Percentiles rank a stretch among this genome's conserved stretches.
These are phyloP conservation scores for Drosophila biarmipes DNA, from an alignment of 1,140 invertebrate genomes.

Conservation along the genomic window DNA sequence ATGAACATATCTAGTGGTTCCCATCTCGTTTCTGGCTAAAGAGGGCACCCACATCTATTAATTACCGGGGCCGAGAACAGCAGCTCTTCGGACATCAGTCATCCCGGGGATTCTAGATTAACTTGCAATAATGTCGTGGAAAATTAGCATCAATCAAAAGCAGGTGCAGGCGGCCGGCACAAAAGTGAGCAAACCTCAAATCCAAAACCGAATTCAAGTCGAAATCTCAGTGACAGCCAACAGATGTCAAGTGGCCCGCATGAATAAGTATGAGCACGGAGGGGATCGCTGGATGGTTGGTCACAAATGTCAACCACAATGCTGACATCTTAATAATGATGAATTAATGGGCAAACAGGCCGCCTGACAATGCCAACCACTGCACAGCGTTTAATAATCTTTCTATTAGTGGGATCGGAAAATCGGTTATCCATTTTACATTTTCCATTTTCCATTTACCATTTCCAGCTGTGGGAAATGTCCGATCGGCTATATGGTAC, in stretches of 20 bases:
- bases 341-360: constrained; percentile 81
- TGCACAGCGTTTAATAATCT: constrained; percentile 74
- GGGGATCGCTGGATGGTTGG: constrained; percentile 30
- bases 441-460: constrained; percentile 1
- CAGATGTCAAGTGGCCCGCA: constrained; percentile 82
- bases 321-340: constrained; percentile 83
- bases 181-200: constrained; percentile 32
- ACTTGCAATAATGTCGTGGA: constrained; percentile 73
- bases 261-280: constrained; percentile 26
- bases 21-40: constrained; percentile 38
- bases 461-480: constrained; percentile 33
- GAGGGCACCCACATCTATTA: constrained; percentile 70
- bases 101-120: constrained; percentile 43
- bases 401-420: constrained; percentile 61
- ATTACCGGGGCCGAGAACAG: constrained; percentile 21
- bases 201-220: constrained; percentile 26
- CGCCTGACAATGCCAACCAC: constrained; percentile 63
- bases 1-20: constrained; percentile 24
- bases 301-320: constrained; percentile 78
- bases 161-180: constrained; percentile 62
- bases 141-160: constrained; percentile 81
- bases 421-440: constrained; percentile 41
- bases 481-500: constrained; percentile 22
- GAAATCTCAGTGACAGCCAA: constrained; percentile 69
- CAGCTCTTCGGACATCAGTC: constrained; percentile 52